Evolutionary conservation across 2,888 invertebrate species (phyloP).

Genomic region (Hylaea fasciaria): DNA sequence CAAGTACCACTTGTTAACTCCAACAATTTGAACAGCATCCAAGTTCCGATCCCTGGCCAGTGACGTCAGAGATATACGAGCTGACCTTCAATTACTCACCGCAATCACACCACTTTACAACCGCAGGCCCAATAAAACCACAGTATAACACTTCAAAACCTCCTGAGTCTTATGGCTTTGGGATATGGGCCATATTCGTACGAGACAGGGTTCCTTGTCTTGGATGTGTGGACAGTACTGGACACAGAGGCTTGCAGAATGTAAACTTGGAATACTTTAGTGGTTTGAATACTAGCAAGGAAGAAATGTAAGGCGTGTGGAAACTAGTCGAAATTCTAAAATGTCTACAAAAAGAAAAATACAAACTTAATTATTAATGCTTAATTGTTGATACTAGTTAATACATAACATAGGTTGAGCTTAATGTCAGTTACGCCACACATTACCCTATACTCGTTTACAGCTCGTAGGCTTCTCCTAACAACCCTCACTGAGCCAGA

Average conservation of each 20-base stretch:
- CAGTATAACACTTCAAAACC: conserved; percentile 11
- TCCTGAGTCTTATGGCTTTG: conserved; percentile 8
- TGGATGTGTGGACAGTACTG: neutral
- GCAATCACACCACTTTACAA: conserved; percentile 29
- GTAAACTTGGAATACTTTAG: neutral
- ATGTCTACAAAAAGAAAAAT: too few relatives aligned
- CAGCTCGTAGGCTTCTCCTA: too few relatives aligned
- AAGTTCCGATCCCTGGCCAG: conserved; percentile 1
- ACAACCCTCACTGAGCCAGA: too few relatives aligned
- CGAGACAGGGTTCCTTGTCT: neutral
- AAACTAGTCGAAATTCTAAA: too few relatives aligned
- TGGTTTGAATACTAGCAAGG: too few relatives aligned
- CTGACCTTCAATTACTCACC: conserved; percentile 33
- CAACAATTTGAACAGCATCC: neutral
- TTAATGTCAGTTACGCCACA: too few relatives aligned
- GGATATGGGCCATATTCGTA: conserved; percentile 20
- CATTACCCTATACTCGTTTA: too few relatives aligned
- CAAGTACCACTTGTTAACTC: neutral
- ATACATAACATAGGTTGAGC: too few relatives aligned
- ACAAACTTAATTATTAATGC: too few relatives aligned
- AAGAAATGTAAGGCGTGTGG: too few relatives aligned
- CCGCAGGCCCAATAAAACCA: conserved; percentile 26
- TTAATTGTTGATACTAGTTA: too few relatives aligned
- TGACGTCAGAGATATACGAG: conserved; percentile 27
- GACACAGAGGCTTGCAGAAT: conserved; percentile 2